Evolutionary conservation across 2,888 invertebrate species (phyloP), one percentile per base, ranked within the genome.

Genomic region (Microplitis manilae): DNA sequence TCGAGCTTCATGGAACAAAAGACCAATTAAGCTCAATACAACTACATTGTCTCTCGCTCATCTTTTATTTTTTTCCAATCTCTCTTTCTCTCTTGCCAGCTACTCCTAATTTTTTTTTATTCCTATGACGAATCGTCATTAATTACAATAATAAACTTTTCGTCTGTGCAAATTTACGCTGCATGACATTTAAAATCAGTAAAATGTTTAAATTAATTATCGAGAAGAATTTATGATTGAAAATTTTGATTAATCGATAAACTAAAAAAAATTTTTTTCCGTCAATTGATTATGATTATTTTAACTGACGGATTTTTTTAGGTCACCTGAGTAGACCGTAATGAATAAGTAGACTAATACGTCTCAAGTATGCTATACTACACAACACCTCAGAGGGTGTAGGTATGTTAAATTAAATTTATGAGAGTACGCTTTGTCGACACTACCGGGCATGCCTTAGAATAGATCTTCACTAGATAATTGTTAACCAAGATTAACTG

Each of bases 111-210:
- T 40, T 17, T 72, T 73, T 73, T 73, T 64, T 71, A 74, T 74
- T 76, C 77, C 73, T 73, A 79, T 81, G 73, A 68, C 69, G 72
- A 73, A 64, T 70, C 65, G 64, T 70, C 73, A 79, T 73, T 75
- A 79, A 79, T 65, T 71, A 70, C 64, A 41, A 77, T 50, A 9
- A 50, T 50, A 50, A 50, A 50, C 9, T 13, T 13, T 50, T 50
- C 9, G 50, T 50, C 1, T 7, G 50, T 50, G 50, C 30, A 50
- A 50, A 50, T 50, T 13, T 50, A 50, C 50, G 13, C 50, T 4
- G 13, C 13, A 50, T 50, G 8, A 13, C 13, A 50, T 50, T 50
- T 9, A 50, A 50, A 8, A 50, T 50, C 13, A 50, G 2, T 13
- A 8, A 13, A 1, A 50, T 50, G 8, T 50, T 50, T 50, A 1